These are phyloP conservation scores for Allolobophora icterica DNA, from an alignment of 2,888 invertebrate genomes.

Conservation along the genomic window DNA sequence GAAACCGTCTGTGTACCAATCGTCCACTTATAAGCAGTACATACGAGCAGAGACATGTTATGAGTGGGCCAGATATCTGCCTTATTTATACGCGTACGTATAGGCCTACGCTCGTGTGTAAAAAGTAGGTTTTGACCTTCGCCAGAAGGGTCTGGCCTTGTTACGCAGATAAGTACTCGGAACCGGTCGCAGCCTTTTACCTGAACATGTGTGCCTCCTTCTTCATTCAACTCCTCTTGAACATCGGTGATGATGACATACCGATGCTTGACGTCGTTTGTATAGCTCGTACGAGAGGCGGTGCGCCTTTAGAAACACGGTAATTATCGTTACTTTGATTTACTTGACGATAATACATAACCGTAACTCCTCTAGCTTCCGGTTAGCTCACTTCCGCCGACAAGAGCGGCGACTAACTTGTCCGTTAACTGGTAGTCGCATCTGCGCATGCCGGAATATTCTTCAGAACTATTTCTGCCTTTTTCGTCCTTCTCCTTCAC, in stretches of 20 bases:
- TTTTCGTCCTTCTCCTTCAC: background rate
- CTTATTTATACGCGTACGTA: background rate
- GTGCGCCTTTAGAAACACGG: background rate
- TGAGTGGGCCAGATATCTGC: background rate
- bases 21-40: background rate
- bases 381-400: background rate
- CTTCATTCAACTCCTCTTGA: background rate
- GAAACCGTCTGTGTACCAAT: background rate
- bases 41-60: background rate
- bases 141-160: too few relatives aligned
- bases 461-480: background rate
- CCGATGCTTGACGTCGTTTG: background rate
- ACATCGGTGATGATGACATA: background rate
- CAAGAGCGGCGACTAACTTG: background rate
- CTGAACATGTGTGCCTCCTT: background rate
- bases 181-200: background rate
- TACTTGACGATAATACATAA: constrained; percentile 5
- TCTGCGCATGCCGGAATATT: background rate
- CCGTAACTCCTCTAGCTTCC: background rate
- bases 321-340: constrained; percentile 9
- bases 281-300: background rate
- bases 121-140: too few relatives aligned
- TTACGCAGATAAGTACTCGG: background rate
- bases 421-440: background rate
- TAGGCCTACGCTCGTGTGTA: too few relatives aligned